phyloP scores from a whole-genome alignment of 2,797 vertebrate genomes.

The Cottoperca gobio region DNA sequence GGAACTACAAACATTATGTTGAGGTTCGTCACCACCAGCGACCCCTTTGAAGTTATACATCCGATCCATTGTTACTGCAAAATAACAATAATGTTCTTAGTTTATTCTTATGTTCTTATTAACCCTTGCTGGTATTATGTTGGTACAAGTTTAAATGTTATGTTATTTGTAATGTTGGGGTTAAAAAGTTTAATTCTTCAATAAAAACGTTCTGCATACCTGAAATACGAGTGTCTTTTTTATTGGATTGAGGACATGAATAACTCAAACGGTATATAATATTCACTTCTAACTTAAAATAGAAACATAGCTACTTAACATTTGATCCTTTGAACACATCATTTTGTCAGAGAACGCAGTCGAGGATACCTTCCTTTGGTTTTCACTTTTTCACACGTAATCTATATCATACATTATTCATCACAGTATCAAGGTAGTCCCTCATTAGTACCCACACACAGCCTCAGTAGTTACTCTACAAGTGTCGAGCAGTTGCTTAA shows the following conservation, averaged over 20 bases:
- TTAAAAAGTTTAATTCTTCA: not conserved
- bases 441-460: slow-evolving; percentile 64
- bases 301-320: not conserved
- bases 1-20: not conserved
- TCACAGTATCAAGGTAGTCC: slow-evolving; percentile 41
- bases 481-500: slow-evolving; percentile 87
- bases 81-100: not conserved
- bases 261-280: not conserved
- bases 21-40: not conserved
- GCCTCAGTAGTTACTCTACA: slow-evolving; percentile 74
- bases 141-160: not conserved
- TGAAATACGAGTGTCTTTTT: not conserved
- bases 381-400: slow-evolving; percentile 39
- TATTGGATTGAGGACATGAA: not conserved
- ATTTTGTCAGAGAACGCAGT: not conserved
- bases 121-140: too few species aligned
- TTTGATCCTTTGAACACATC: slow-evolving; percentile 1
- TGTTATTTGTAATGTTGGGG: not conserved
- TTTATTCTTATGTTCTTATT: not conserved
- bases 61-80: not conserved
- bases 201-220: not conserved
- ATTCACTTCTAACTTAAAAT: not conserved
- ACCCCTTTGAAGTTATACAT: not conserved
- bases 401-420: slow-evolving; percentile 66
- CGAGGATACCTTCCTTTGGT: not conserved